Base-by-base conservation (phyloP, 1,140 invertebrate genomes). In the Macrostomum lignano region DNA sequence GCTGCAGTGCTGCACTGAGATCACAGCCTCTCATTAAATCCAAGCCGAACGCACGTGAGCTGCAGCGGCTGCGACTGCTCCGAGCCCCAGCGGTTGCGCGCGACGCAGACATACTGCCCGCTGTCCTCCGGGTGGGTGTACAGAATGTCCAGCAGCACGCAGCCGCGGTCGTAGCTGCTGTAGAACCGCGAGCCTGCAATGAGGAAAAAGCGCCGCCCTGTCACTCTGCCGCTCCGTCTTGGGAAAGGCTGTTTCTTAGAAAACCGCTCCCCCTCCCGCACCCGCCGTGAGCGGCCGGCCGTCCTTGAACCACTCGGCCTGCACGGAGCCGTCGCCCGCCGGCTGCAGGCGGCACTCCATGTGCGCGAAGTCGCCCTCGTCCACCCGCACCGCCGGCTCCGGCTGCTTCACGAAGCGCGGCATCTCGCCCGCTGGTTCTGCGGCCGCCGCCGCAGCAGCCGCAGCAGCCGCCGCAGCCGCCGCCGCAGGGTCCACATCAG, bases 261-360 rank as follows among this genome's bases (percentile, higher is more conserved):
- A n/a, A n/a, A n/a, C n/a, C n/a, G n/a, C n/a, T n/a, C n/a, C n/a
- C n/a, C n/a, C n/a, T n/a, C n/a, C n/a, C n/a, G n/a, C n/a, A 33
- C 32, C 32, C 17, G 32, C 32, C 17, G 11, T 24, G 13, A 33
- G 19, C 4, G 26, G 26, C 48, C 78, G 72, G 48, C 82, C 79
- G 59, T 96, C 86, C 50, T 77, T 72, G 58, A 78, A 93, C 86
- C 86, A 98, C 64, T 94, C 82, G 1, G 96, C 77, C 55, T 79
- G 86, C 25, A 96, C 62, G 17, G 77, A 82, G 2, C 86, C 78
- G 63, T 96, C 88, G 23, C 82, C 82, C 38, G 93, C 76, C 10
- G 88, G 88, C 48, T 5, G 26, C 19, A 28, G 22, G 24, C 19
- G 20, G 5, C 14, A 11, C 20, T 17, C 19, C 4, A 33, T 11